Evolutionary conservation across 1,140 invertebrate species (phyloP).

Genomic region (Ooceraea biroi): DNA sequence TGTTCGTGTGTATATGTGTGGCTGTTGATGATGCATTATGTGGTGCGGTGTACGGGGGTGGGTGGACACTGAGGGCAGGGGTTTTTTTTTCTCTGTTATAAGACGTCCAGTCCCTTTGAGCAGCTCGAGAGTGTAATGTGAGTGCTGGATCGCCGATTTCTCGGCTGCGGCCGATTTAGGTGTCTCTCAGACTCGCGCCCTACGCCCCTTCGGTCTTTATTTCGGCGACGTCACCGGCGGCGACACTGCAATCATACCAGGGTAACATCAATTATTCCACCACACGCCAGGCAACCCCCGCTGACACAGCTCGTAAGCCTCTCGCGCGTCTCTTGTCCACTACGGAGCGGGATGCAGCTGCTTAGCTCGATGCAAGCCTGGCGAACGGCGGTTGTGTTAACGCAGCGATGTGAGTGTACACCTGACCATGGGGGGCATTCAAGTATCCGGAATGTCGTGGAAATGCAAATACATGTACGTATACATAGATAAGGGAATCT

Average conservation of each 20-base stretch:
- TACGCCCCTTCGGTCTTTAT: conserved; percentile 68
- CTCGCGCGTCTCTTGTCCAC: conserved; percentile 20
- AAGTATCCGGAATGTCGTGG: background rate
- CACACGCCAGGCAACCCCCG: conserved; percentile 18
- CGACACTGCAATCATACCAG: conserved; percentile 78
- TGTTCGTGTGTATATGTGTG: conserved; percentile 1
- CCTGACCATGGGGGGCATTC: background rate
- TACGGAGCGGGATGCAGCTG: conserved; percentile 38
- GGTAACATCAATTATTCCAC: conserved; percentile 59
- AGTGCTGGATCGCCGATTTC: conserved; percentile 66
- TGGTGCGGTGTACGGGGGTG: conserved; percentile 19
- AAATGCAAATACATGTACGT: background rate
- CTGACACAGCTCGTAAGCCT: conserved; percentile 37
- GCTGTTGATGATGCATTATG: conserved; percentile 7
- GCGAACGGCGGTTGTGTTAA: conserved; percentile 10
- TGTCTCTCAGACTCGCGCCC: conserved; percentile 66
- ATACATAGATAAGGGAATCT: conserved; percentile 13
- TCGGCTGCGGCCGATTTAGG: conserved; percentile 63
- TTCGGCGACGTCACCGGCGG: conserved; percentile 72
- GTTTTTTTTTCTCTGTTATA: conserved; percentile 29
- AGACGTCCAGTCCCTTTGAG: conserved; percentile 66
- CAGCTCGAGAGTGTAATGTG: conserved; percentile 69
- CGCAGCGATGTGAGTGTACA: background rate
- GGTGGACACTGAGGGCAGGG: background rate
- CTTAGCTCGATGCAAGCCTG: conserved; percentile 42